Percentiles rank a stretch among this genome's conserved stretches.
phyloP scores from a whole-genome alignment of 2,113 vertebrate species.

The Tenrec ecaudatus region DNA sequence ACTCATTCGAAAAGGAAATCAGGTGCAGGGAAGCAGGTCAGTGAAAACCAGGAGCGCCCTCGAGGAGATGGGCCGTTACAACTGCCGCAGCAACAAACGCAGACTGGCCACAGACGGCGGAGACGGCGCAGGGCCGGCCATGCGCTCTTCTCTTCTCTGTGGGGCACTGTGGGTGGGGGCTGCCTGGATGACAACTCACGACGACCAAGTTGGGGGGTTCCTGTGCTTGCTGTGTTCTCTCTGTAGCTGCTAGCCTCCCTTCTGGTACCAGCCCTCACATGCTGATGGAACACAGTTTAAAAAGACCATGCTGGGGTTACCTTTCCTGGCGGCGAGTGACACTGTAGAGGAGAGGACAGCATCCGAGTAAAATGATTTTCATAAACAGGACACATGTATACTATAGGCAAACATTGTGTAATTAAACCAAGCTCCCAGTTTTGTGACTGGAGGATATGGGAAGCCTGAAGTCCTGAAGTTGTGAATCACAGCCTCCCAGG shows the following conservation, averaged over 20 bases:
- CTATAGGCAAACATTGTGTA: not conserved
- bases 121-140: not conserved
- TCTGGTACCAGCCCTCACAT: constrained; percentile 38
- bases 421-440: not conserved
- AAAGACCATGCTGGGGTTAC: too few species aligned
- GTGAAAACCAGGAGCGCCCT: not conserved
- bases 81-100: not conserved
- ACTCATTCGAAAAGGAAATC: not conserved
- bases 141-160: not conserved
- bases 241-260: not conserved
- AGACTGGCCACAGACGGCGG: not conserved
- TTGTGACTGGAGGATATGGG: not conserved
- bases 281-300: too few species aligned
- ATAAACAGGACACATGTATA: not conserved
- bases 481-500: not conserved
- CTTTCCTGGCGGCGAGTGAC: too few species aligned
- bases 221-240: not conserved
- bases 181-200: not conserved
- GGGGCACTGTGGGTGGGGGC: not conserved
- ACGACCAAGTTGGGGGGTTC: not conserved
- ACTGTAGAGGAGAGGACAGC: too few species aligned
- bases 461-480: not conserved
- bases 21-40: not conserved
- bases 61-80: not conserved
- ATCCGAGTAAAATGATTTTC: too few species aligned